phyloP scores from a whole-genome alignment of 2,797 vertebrate genomes.

The Sorex maritimensis region DNA sequence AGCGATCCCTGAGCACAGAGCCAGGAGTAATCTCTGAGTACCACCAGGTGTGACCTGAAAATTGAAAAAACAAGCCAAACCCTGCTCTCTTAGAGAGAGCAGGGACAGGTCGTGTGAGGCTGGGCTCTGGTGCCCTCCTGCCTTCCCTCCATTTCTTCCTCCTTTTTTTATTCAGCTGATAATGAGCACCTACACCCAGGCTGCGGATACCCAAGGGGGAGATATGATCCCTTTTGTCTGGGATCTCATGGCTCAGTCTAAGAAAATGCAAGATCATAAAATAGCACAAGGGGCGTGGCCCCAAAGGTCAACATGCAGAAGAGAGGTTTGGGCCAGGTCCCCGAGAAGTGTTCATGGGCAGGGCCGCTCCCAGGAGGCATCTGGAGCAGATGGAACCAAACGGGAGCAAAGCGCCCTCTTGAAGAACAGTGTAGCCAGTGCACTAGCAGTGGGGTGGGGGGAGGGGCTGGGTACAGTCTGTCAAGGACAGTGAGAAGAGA shows the following conservation, averaged over 20 bases:
- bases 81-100: background rate
- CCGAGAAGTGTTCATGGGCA: background rate
- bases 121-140: too few relatives aligned
- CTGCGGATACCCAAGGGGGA: background rate
- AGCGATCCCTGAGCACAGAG: too few relatives aligned
- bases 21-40: too few relatives aligned
- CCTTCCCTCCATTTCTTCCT: background rate
- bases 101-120: background rate
- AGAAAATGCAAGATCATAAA: background rate
- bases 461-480: background rate
- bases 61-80: too few relatives aligned
- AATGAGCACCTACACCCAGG: background rate
- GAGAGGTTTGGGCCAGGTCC: background rate
- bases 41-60: too few relatives aligned
- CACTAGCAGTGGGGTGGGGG: background rate
- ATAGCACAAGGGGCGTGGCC: background rate
- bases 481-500: background rate
- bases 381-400: background rate
- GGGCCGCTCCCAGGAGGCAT: background rate
- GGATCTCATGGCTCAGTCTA: background rate
- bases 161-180: constrained; percentile 11
- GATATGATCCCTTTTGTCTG: background rate
- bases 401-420: background rate
- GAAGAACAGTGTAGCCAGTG: background rate
- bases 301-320: background rate